Base-by-base conservation (phyloP, 2,888 invertebrate genomes). In the Charanyca ferruginea region DNA sequence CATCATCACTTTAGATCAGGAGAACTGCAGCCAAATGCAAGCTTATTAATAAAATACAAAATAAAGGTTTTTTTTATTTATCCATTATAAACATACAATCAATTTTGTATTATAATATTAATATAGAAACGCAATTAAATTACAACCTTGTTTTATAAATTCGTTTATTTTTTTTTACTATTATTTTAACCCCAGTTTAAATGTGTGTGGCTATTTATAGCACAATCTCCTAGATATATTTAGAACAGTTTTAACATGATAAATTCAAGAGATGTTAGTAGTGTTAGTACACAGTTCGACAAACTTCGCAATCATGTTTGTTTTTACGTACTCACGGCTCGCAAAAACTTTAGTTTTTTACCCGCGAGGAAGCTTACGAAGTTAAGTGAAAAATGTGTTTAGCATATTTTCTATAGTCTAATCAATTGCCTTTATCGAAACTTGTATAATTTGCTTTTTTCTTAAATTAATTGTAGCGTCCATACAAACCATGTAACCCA, bases 401-500 rank as follows among this genome's bases (percentile, higher is more conserved):
- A 38, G 3, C 4, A 38, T 16, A 38, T 38, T 38, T 38, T 38
- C 38, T 38, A 5, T 35, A 35, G 35, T 13, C 11, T 35, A 35
- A 13, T 35, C 3, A 41, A 41, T 41, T 41, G 41, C n/a, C 16
- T 6, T n/a, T 41, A n/a, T 41, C n/a, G 3, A n/a, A 35, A 28
- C 48, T 41, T 22, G 23, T 23, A 53, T 23, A 3, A 7, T 13
- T 41, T 0, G 6, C 9, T 23, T 28, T 55, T 79, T 23, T n/a
- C 0, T 18, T 0, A 25, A 49, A 32, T 11, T 54, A 41, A 38
- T 32, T 52, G 47, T 38, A 44, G 2, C n/a, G 20, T 55, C 32
- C 41, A 48, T 16, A 35, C 44, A 68, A 68, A 61, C 47, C 54
- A 42, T 48, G 42, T 49, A 35, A 9, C 18, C 44, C 23, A n/a